Evolutionary conservation across 2,888 invertebrate species (phyloP).

Genomic region (Phasia obesa): DNA sequence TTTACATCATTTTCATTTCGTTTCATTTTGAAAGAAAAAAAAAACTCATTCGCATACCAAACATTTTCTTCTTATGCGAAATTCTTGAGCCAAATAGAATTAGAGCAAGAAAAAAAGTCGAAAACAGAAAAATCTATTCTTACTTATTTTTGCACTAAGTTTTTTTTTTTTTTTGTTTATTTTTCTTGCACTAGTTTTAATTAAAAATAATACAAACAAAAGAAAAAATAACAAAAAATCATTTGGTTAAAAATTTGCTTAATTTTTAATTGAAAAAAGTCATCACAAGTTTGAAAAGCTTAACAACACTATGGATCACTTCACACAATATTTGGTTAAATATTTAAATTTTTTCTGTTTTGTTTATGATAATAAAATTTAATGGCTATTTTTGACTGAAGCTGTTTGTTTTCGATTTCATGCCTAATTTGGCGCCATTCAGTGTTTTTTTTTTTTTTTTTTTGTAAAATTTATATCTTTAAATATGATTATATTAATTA

Average conservation of each 20-base stretch:
- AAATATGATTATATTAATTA: no score
- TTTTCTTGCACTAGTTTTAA: constrained; percentile 36
- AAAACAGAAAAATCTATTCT: not conserved
- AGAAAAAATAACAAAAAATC: constrained; percentile 1
- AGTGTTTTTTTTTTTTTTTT: not conserved
- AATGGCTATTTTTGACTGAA: not conserved
- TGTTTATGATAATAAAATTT: not conserved
- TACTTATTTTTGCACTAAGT: constrained; percentile 17
- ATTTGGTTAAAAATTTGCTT: not conserved
- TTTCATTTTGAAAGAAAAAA: constrained; percentile 26
- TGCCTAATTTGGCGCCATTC: constrained; percentile 9
- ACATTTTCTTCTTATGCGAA: constrained; percentile 29
- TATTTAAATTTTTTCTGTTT: not conserved
- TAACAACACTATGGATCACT: not conserved
- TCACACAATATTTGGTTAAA: not conserved
- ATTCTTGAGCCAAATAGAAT: constrained; percentile 60
- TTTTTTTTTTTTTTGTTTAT: constrained; percentile 23
- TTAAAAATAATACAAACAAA: constrained; percentile 22
- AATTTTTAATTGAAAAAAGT: not conserved
- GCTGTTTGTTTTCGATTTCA: not conserved
- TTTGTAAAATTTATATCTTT: no score
- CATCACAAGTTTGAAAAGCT: not conserved
- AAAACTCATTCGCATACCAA: constrained; percentile 19
- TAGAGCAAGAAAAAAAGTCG: constrained; percentile 67
- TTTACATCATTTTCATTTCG: not conserved